Base-by-base conservation (phyloP, 2,797 vertebrate genomes). In the Spondyliosoma cantharus region DNA sequence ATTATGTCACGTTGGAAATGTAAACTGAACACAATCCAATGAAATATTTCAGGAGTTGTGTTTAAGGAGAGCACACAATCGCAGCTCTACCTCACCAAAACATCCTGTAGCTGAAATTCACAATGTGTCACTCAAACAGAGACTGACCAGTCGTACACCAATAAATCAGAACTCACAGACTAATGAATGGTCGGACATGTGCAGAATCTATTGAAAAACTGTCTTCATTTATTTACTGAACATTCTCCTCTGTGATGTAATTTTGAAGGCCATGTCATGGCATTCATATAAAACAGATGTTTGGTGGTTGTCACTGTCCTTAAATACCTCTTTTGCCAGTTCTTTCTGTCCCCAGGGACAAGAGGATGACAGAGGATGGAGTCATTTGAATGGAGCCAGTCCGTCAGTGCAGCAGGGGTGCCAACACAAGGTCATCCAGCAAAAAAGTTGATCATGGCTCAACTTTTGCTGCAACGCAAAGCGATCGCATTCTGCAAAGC, bases 261-360 rank as follows among this genome's bases (percentile, higher is more conserved):
- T 20, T 43, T 45, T 46, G 19, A 54, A 85, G 43, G 80, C 80
- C 74, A 74, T 79, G 42, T 63, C 49, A 46, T 74, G 49, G 65
- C 57, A 56, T 37, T 60, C 45, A 85, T 74, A 48, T 74, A 60
- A 72, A 87, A 71, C 76, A 86, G 83, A 81, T 81, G 84, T 64
- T 87, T 59, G 12, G 17, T 45, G 25, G 46, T 37, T 50, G 73
- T 53, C 64, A 54, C 16, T 4, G 37, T 87, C 57, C 37, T 37
- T 11, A 37, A 62, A 46, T 43, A 62, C 19, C 24, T 42, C 57
- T 71, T 74, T 68, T 24, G 52, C 22, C 42, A 54, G 27, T 42
- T n/a, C 14, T 61, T 62, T 42, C 56, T 74, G 70, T 64, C 48
- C 27, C 45, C 43, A 64, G 20, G 13, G 67, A 60, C 25, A 22